These are phyloP conservation scores for Noctilio leporinus DNA, from an alignment of 2,113 vertebrate genomes.

Conservation along the genomic window DNA sequence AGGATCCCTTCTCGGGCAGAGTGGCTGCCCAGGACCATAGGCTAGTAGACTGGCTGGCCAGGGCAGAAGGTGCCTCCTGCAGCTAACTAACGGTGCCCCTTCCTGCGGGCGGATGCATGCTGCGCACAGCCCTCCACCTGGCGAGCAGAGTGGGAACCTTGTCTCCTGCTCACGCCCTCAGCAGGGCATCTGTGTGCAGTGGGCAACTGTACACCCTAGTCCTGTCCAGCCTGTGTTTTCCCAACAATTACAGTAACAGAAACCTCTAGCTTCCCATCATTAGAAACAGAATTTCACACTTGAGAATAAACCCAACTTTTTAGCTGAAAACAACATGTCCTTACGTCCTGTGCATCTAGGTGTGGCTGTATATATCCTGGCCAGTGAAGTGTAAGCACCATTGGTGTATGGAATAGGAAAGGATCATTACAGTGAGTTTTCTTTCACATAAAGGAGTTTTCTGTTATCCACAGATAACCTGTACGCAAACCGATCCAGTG, in stretches of 20 bases:
- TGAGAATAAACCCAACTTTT: background rate
- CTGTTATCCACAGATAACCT: background rate
- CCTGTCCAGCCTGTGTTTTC: background rate
- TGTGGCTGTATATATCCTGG: background rate
- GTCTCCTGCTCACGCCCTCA: background rate
- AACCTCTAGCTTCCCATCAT: background rate
- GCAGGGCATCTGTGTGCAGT: background rate
- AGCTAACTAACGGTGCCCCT: background rate
- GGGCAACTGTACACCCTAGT: background rate
- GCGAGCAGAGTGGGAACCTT: background rate
- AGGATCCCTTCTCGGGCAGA: background rate
- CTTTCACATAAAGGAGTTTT: background rate
- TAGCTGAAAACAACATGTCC: background rate
- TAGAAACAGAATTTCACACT: background rate
- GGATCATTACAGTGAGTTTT: background rate
- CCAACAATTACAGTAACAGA: background rate
- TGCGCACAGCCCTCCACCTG: background rate
- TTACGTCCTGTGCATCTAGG: background rate
- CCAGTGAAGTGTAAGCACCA: background rate
- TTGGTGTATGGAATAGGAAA: background rate
- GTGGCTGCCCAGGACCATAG: background rate
- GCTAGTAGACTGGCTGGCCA: background rate
- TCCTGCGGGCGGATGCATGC: background rate
- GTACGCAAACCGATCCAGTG: background rate
- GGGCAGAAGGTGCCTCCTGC: background rate